phyloP scores from a whole-genome alignment of 1,140 invertebrate species.

The Hermatobates lingyangjiaoensis region DNA sequence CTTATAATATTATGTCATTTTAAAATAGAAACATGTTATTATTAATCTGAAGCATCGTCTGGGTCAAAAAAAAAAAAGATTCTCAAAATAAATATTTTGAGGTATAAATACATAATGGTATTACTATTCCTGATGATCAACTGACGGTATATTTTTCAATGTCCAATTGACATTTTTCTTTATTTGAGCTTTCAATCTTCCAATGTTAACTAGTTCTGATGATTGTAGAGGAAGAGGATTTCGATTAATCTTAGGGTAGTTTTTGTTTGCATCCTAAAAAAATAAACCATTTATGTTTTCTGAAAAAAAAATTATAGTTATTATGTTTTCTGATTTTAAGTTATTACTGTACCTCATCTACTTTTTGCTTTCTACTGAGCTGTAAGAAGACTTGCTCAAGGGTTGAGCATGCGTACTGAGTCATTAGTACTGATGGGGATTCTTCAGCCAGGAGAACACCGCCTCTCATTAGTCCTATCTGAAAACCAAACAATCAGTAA shows the following conservation, averaged over 20 bases:
- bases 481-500: conserved; percentile 4
- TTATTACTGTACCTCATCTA: too few species aligned
- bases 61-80: not conserved
- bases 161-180: conserved; percentile 82
- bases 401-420: conserved; percentile 25
- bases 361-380: conserved; percentile 21
- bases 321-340: too few species aligned
- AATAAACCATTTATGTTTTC: too few species aligned
- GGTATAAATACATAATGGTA: not conserved
- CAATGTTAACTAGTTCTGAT: conserved; percentile 1
- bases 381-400: conserved; percentile 41
- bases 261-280: too few species aligned
- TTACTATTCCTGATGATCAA: conserved; percentile 7
- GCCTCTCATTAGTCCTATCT: conserved; percentile 40
- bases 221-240: conserved; percentile 6
- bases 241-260: conserved; percentile 5
- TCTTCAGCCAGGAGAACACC: conserved; percentile 37
- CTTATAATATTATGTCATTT: not conserved
- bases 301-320: too few species aligned
- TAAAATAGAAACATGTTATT: not conserved
- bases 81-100: not conserved
- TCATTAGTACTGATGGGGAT: conserved; percentile 29
- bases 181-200: conserved; percentile 48
- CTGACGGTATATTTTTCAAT: conserved; percentile 72
- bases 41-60: not conserved